Conservation (phyloP, 1,140 invertebrate species). For the Neodiprion pinetum region DNA sequence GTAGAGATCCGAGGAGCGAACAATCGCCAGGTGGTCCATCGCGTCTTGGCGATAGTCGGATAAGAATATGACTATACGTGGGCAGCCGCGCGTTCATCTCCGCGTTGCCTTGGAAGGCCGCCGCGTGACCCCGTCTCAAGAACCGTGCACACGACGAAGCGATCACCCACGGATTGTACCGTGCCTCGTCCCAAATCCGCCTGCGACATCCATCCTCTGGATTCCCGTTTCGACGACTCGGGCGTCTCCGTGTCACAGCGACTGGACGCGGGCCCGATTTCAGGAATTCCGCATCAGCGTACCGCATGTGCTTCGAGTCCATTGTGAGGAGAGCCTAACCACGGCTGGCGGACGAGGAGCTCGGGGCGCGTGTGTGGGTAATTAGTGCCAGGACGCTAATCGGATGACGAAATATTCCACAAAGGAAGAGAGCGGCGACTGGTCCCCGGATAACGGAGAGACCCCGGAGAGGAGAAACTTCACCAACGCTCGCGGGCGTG, state of each 20-base stretch:
- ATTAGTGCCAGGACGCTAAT: slow-evolving; percentile 48
- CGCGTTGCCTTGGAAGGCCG: not conserved
- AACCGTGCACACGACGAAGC: not conserved
- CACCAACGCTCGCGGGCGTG: not conserved
- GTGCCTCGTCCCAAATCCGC: too few relatives aligned
- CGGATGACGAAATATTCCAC: slow-evolving; percentile 46
- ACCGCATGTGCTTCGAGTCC: not conserved
- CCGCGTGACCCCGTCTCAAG: slow-evolving; percentile 1
- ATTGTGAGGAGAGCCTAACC: not conserved
- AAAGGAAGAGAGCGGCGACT: slow-evolving; percentile 22
- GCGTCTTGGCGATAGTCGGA: too few relatives aligned
- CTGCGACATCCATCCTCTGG: too few relatives aligned
- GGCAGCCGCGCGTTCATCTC: too few relatives aligned
- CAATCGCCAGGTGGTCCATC: too few relatives aligned
- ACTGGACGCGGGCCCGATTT: not conserved
- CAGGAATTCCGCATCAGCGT: not conserved
- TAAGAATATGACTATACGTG: too few relatives aligned
- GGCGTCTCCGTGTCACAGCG: not conserved
- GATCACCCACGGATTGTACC: too few relatives aligned
- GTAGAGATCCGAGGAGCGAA: not conserved
- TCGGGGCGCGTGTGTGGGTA: slow-evolving; percentile 35
- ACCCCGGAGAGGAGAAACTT: not conserved
- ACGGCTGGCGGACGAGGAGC: not conserved
- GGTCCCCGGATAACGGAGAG: not conserved
- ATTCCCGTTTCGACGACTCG: slow-evolving; percentile 9